Conservation (phyloP, 1,140 invertebrate genomes). For the Probaryconus sp. region DNA sequence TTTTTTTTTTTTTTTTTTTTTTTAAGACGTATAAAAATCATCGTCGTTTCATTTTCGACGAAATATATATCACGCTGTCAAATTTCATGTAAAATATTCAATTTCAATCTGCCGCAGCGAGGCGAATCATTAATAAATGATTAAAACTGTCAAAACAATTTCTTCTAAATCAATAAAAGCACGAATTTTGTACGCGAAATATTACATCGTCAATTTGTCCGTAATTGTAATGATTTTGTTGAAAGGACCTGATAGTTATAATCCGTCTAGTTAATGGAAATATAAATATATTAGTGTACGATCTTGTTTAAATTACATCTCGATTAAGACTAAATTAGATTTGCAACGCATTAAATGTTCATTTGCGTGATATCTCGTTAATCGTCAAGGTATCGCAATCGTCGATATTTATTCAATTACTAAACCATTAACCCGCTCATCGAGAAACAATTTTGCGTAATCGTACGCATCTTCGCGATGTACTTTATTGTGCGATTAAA, state of each 20-base stretch:
- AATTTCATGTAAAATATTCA: constrained; percentile 40
- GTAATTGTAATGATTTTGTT: constrained; percentile 51
- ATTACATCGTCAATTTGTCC: constrained; percentile 35
- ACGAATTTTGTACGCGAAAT: constrained; percentile 31
- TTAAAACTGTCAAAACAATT: constrained; percentile 59
- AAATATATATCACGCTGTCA: constrained; percentile 40
- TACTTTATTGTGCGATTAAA: too few species aligned
- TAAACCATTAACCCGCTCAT: constrained; percentile 60
- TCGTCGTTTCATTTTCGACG: constrained; percentile 35
- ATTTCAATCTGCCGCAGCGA: constrained; percentile 32
- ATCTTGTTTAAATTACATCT: constrained; percentile 62
- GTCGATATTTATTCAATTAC: constrained; percentile 63
- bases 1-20: constrained; percentile 12
- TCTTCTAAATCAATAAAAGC: constrained; percentile 54
- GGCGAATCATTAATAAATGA: constrained; percentile 43
- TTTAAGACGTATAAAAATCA: background rate
- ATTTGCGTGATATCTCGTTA: constrained; percentile 63
- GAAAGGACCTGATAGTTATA: constrained; percentile 46
- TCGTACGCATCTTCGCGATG: constrained; percentile 46
- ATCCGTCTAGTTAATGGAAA: constrained; percentile 54
- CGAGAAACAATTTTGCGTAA: constrained; percentile 53
- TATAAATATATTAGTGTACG: constrained; percentile 61
- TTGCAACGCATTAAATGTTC: constrained; percentile 58
- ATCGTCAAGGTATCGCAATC: constrained; percentile 58
- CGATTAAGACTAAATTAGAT: constrained; percentile 64